phyloP scores from a whole-genome alignment of 2,888 invertebrate genomes.

The Scaptomyza flava region DNA sequence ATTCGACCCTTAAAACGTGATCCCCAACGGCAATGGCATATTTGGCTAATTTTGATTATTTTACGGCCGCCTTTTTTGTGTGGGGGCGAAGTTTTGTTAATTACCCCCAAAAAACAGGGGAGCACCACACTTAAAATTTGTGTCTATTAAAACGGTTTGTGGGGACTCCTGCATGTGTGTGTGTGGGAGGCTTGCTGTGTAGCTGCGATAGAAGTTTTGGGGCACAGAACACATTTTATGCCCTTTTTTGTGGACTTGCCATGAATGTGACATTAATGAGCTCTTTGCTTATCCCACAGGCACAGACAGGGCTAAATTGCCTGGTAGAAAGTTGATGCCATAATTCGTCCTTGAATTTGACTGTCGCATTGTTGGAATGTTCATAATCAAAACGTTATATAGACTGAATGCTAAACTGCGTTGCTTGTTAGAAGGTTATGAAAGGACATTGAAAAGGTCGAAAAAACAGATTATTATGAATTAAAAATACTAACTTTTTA shows the following conservation, averaged over 20 bases:
- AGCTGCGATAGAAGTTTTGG: slow-evolving; percentile 68
- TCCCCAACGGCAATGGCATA: slow-evolving; percentile 48
- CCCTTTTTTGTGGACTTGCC: slow-evolving; percentile 56
- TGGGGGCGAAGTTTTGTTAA: slow-evolving; percentile 61
- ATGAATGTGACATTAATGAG: slow-evolving; percentile 79
- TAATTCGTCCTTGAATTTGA: slow-evolving; percentile 74
- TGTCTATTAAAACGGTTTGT: slow-evolving; percentile 67
- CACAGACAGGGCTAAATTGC: slow-evolving; percentile 31
- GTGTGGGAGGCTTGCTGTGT: slow-evolving; percentile 30
- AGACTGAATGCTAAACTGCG: slow-evolving; percentile 52
- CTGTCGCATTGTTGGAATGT: slow-evolving; percentile 41
- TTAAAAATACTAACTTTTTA: slow-evolving; percentile 55
- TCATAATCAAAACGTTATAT: slow-evolving; percentile 76
- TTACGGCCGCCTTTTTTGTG: slow-evolving; percentile 57
- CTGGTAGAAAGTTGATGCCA: slow-evolving; percentile 62
- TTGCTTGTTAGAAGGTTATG: slow-evolving; percentile 72
- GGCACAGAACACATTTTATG: slow-evolving; percentile 60
- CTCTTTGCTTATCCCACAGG: slow-evolving; percentile 77
- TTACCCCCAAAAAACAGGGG: slow-evolving; percentile 53
- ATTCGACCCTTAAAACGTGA: slow-evolving; percentile 36
- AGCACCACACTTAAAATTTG: slow-evolving; percentile 25
- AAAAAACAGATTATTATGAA: slow-evolving; percentile 16
- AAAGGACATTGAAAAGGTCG: slow-evolving; percentile 56
- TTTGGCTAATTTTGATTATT: slow-evolving; percentile 77
- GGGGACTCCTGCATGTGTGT: slow-evolving; percentile 28